Percentiles rank a stretch among this genome's conserved stretches.
Evolutionary conservation across 2,113 vertebrate species (phyloP).

Genomic region (Aegithalos caudatus): DNA sequence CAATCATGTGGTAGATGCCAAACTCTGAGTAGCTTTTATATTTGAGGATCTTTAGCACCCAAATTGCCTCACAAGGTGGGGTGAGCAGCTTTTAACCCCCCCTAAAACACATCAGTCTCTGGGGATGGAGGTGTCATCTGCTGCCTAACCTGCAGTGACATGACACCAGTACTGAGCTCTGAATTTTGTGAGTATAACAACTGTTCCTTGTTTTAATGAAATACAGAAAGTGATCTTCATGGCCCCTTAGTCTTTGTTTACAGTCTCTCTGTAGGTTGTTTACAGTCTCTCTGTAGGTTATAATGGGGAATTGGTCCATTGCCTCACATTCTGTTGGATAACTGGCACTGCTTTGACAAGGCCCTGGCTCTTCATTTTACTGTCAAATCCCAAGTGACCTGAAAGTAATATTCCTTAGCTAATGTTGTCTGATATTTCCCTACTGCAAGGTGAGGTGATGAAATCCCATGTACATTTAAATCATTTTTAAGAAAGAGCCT

Average conservation of each 20-base stretch:
- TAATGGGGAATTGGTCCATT: neutral
- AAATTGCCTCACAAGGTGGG: neutral
- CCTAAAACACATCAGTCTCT: neutral
- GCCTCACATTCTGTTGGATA: neutral
- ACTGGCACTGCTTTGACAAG: neutral
- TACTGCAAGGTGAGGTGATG: neutral
- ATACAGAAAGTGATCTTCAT: neutral
- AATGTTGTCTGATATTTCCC: neutral
- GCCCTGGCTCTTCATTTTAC: constrained; percentile 1
- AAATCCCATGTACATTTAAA: neutral
- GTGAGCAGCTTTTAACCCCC: neutral
- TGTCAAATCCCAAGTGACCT: constrained; percentile 21
- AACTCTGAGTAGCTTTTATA: neutral
- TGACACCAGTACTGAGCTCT: neutral
- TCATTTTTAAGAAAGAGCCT: neutral
- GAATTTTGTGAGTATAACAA: neutral
- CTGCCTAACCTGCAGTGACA: neutral
- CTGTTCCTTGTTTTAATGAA: neutral
- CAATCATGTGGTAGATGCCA: neutral
- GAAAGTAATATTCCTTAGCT: constrained; percentile 12
- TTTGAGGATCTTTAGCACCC: neutral
- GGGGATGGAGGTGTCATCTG: neutral
- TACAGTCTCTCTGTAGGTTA: neutral
- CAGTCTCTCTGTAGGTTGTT: neutral
- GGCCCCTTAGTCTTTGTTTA: neutral